phyloP scores from a whole-genome alignment of 2,888 invertebrate genomes.

The Oxystoma pomonae region DNA sequence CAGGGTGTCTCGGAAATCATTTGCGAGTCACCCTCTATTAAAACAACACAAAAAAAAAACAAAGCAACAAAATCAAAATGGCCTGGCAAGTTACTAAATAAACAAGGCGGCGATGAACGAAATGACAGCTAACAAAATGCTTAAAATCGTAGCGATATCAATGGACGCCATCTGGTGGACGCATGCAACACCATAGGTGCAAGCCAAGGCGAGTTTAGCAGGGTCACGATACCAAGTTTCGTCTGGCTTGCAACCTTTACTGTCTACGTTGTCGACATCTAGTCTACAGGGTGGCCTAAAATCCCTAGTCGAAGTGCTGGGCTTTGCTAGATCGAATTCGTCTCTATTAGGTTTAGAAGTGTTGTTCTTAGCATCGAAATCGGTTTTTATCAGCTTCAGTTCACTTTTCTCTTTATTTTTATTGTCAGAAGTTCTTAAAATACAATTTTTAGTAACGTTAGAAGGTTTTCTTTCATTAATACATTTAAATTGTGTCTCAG shows the following conservation, averaged over 20 bases:
- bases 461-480: not conserved
- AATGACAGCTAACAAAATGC: constrained; percentile 70
- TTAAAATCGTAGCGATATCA: constrained; percentile 71
- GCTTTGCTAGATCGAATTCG: not conserved
- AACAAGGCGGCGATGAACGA: constrained; percentile 65
- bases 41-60: too few relatives aligned
- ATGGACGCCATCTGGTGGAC: constrained; percentile 66
- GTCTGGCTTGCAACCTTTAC: constrained; percentile 4
- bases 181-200: constrained; percentile 70
- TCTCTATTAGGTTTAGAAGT: not conserved
- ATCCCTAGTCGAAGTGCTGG: constrained; percentile 8
- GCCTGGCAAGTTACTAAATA: constrained; percentile 12
- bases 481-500: too few relatives aligned
- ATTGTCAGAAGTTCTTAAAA: not conserved
- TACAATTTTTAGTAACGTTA: not conserved
- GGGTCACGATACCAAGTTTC: constrained; percentile 54
- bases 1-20: too few relatives aligned
- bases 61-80: too few relatives aligned
- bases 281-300: constrained; percentile 5
- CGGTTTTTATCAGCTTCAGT: too few relatives aligned
- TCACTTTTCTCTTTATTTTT: not conserved
- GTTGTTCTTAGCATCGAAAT: not conserved
- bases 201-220: constrained; percentile 69
- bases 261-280: constrained; percentile 1
- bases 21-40: too few relatives aligned